phyloP scores from a whole-genome alignment of 2,113 vertebrate species.

The Fulica atra region DNA sequence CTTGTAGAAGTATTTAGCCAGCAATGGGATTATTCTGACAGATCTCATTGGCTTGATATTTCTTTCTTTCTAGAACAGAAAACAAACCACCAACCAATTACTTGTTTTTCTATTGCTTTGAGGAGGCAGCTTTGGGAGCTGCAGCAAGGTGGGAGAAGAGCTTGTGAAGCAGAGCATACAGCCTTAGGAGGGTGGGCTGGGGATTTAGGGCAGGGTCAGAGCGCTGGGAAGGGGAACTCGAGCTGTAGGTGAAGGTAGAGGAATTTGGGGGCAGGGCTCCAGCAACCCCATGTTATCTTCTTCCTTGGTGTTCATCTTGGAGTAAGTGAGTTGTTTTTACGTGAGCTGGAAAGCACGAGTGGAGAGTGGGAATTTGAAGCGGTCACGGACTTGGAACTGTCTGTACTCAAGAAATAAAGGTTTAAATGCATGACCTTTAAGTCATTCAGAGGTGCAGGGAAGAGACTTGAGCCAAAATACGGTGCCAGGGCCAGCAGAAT shows the following conservation, averaged over 20 bases:
- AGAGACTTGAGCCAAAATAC: accelerated
- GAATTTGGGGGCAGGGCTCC: background rate
- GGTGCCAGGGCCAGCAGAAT: background rate
- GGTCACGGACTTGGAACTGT: background rate
- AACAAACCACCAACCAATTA: no score
- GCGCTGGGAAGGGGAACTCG: background rate
- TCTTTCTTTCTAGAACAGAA: background rate
- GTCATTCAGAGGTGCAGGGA: background rate
- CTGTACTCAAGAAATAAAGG: background rate
- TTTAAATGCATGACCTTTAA: background rate
- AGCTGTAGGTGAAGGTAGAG: background rate
- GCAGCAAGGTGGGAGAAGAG: background rate
- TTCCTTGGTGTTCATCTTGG: background rate
- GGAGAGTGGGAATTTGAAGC: background rate
- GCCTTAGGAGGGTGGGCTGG: background rate
- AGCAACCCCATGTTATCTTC: background rate
- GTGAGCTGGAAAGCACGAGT: background rate
- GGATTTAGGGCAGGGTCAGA: background rate
- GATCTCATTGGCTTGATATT: background rate
- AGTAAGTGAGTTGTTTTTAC: background rate
- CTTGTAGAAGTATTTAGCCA: background rate
- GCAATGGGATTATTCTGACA: background rate
- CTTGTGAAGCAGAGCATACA: background rate
- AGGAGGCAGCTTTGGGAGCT: background rate
- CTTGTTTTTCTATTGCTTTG: background rate